Evolutionary conservation across 1,140 invertebrate genomes (phyloP).

Genomic region (Neodiprion lecontei): DNA sequence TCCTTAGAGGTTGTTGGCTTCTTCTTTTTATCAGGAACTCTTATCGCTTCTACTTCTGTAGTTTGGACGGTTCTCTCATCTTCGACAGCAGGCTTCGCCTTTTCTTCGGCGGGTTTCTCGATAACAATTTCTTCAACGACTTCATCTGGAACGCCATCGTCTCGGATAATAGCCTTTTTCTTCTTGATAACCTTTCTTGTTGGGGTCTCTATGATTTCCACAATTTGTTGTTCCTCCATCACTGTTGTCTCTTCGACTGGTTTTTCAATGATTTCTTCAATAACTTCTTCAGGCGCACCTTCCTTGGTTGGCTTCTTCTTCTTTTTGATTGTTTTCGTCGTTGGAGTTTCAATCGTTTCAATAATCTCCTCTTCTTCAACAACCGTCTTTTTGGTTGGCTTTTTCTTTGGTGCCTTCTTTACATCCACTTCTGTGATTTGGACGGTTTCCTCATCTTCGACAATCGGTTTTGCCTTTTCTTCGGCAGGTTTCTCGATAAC

Average conservation of each 20-base stretch:
- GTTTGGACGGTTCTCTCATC: constrained; percentile 11
- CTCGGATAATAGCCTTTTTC: constrained; percentile 23
- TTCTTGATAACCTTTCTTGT: constrained; percentile 32
- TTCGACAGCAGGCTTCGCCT: constrained; percentile 15
- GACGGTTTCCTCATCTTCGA: constrained; percentile 9
- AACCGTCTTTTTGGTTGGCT: constrained; percentile 14
- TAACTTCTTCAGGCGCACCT: constrained; percentile 26
- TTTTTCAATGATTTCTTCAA: constrained; percentile 30
- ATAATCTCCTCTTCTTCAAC: constrained; percentile 24
- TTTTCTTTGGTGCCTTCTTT: neutral
- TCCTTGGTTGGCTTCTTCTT: constrained; percentile 36
- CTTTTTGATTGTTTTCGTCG: constrained; percentile 39
- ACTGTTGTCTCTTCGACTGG: constrained; percentile 21
- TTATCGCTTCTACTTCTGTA: constrained; percentile 24
- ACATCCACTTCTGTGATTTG: constrained; percentile 15
- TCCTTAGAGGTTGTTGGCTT: constrained; percentile 20
- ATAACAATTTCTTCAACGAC: constrained; percentile 29
- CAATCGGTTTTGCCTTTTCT: constrained; percentile 9
- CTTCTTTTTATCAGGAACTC: constrained; percentile 23
- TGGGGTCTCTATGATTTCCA: constrained; percentile 34
- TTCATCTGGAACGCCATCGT: constrained; percentile 29
- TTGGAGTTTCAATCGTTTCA: constrained; percentile 23
- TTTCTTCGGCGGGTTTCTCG: constrained; percentile 24
- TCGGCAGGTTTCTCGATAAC: constrained; percentile 26
- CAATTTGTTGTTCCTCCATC: constrained; percentile 32